Evolutionary conservation across 2,888 invertebrate genomes (phyloP).

Genomic region (Chloroclysta siterata): DNA sequence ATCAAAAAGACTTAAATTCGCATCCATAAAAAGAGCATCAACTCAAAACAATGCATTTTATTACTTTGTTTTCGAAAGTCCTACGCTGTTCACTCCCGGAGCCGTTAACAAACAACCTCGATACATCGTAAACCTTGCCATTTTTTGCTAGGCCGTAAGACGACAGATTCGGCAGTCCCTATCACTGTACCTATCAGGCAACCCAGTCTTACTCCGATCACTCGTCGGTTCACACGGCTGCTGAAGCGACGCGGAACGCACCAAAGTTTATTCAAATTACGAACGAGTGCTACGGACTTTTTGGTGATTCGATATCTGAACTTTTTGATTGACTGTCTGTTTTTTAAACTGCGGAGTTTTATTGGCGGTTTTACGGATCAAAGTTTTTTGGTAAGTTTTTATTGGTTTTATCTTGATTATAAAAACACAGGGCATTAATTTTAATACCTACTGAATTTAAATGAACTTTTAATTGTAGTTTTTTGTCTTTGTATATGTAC

Average conservation of each 20-base stretch:
- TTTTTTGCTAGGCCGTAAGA: conserved; percentile 32
- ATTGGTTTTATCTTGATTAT: conserved; percentile 9
- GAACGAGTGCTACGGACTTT: conserved; percentile 31
- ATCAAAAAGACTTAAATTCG: conserved; percentile 3
- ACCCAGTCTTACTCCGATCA: conserved; percentile 51
- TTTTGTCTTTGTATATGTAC: no score
- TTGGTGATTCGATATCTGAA: conserved; percentile 30
- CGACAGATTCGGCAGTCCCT: conserved; percentile 22
- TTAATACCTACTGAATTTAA: not conserved
- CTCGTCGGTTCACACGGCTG: conserved; percentile 48
- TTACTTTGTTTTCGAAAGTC: conserved; percentile 27
- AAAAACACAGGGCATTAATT: not conserved
- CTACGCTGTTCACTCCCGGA: conserved; percentile 6
- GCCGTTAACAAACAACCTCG: conserved; percentile 5
- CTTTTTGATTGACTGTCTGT: conserved; percentile 13
- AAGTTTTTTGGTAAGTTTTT: conserved; percentile 42
- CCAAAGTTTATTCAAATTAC: conserved; percentile 38
- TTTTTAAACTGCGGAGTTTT: conserved; percentile 13
- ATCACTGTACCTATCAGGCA: conserved; percentile 30
- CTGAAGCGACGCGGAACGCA: conserved; percentile 26
- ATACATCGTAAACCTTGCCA: conserved; percentile 23
- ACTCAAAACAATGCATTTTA: conserved; percentile 31
- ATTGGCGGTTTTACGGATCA: conserved; percentile 14
- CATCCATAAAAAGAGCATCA: conserved; percentile 23
- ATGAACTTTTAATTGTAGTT: no score